Base-by-base conservation (phyloP, 2,113 vertebrate genomes). In the Oenanthe melanoleuca region DNA sequence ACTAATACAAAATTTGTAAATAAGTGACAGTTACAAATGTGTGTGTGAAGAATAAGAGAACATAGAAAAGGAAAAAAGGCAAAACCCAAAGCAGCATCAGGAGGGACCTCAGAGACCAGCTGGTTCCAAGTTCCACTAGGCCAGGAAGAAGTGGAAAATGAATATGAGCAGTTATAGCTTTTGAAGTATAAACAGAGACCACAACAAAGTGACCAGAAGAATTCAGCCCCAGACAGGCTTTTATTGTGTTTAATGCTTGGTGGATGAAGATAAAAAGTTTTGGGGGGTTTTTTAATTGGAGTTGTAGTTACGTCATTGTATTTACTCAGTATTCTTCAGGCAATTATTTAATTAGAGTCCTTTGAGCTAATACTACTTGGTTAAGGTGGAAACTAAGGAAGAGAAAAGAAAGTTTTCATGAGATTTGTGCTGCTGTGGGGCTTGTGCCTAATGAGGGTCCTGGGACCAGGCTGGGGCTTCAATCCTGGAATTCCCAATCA, bases 131-230 rank as follows among this genome's bases (percentile, higher is more conserved):
- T 88, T 38, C 52, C 38, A 44, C 12, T 5, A 16, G 23, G 38
- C 44, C 33, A 44, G 69, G 77, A 53, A 59, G 33, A 34, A 53
- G 9, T 0, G 38, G 45, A 53, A 63, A 14, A 7, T 33, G 44
- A 72, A 40, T 8, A 29, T 0, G 28, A 86, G 59, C 33, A 50
- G 26, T 63, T 50, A 31, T 63, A 87, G n/a, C n/a, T 77, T 65
- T 38, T 42, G 4, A 86, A 69, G 82, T 47, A 26, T 66, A 70
- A 92, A 77, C 59, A 78, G 87, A 89, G 49, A 85, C 82, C 85
- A 86, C 88, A 96, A 73, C 66, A 91, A 89, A 96, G 88, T 44
- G 63, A 40, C 66, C 87, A 86, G 64, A 91, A 55, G 65, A 79
- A 87, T 75, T 37, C 85, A 93, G 63, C 53, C 81, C 57, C 79